Evolutionary conservation across 2,113 vertebrate species (phyloP).

Genomic region (Marmota monax): DNA sequence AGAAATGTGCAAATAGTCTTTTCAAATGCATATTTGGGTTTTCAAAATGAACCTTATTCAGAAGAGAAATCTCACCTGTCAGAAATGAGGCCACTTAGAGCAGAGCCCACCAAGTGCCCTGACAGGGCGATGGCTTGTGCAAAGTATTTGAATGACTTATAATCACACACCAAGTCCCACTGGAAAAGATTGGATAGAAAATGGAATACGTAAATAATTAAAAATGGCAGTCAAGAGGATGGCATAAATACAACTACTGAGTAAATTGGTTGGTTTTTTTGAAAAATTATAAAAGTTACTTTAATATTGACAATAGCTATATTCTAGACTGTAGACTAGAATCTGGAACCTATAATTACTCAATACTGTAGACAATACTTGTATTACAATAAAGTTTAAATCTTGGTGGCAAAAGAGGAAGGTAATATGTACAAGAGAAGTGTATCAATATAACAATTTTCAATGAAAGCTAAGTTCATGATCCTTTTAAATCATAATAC

Average conservation of each 20-base stretch:
- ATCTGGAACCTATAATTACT: background rate
- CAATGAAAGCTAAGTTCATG: background rate
- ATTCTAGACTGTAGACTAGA: background rate
- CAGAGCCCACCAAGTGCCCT: background rate
- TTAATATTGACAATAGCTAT: background rate
- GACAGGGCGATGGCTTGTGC: background rate
- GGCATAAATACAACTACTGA: background rate
- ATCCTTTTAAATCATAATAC: background rate
- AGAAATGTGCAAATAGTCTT: background rate
- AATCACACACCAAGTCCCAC: conserved; percentile 50
- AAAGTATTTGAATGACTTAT: background rate
- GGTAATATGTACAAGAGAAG: background rate
- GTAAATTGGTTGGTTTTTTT: background rate
- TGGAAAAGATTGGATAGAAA: background rate
- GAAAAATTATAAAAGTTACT: background rate
- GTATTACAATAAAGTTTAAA: too few relatives aligned
- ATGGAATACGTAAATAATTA: background rate
- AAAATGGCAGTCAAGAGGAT: too few relatives aligned
- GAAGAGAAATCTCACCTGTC: conserved; percentile 19
- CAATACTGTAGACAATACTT: background rate
- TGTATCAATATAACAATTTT: background rate
- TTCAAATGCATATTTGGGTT: background rate
- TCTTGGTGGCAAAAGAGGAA: background rate
- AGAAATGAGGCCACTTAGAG: background rate
- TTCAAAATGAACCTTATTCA: background rate